Evolutionary conservation across 2,888 invertebrate genomes (phyloP).

Genomic region (Helleia helle): DNA sequence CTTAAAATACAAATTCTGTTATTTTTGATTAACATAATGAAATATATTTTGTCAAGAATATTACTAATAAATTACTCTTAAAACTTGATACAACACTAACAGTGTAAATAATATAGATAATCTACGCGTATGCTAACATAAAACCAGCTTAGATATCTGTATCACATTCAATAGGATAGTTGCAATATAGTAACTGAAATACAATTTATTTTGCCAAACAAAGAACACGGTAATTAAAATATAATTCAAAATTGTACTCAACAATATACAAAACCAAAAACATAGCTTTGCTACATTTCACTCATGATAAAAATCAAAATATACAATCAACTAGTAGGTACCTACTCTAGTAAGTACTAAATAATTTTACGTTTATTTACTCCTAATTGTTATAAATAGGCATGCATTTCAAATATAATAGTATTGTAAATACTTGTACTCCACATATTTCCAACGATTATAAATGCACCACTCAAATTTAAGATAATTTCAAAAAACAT

Average conservation of each 20-base stretch:
- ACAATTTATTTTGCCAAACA: too few relatives aligned
- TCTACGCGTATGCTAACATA: not conserved
- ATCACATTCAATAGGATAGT: conserved; percentile 6
- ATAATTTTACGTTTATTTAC: too few relatives aligned
- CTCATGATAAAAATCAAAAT: too few relatives aligned
- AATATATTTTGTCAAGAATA: not conserved
- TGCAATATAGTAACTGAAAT: too few relatives aligned
- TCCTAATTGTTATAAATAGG: too few relatives aligned
- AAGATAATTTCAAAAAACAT: too few relatives aligned
- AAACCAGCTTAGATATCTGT: too few relatives aligned
- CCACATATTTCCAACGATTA: not conserved
- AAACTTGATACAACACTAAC: not conserved
- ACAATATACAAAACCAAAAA: too few relatives aligned
- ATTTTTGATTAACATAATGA: not conserved
- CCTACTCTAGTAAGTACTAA: conserved; percentile 3
- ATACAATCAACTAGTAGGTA: too few relatives aligned
- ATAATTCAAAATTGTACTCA: too few relatives aligned
- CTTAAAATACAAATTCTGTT: not conserved
- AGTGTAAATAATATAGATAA: conserved; percentile 1
- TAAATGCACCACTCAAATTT: conserved; percentile 1
- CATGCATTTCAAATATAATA: not conserved
- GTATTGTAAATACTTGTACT: conserved; percentile 7
- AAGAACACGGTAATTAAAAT: not conserved
- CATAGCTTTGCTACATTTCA: too few relatives aligned
- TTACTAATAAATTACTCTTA: not conserved